These are phyloP conservation scores for Cantharis nigra DNA, from an alignment of 2,888 invertebrate genomes.

Conservation along the genomic window DNA sequence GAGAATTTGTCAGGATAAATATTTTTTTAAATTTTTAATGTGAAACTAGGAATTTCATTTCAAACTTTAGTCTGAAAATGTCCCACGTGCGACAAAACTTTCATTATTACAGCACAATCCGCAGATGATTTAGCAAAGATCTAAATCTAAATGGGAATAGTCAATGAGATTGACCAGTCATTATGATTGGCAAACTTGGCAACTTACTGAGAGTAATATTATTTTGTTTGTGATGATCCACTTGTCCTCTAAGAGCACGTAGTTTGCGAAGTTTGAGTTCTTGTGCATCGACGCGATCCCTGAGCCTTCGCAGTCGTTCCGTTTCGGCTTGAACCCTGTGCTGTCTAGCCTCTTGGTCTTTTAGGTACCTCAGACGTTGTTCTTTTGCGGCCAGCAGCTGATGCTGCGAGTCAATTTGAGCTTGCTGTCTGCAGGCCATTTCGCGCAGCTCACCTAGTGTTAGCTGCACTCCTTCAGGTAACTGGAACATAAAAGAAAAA, in stretches of 20 bases:
- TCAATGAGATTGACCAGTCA: not conserved
- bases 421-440: constrained; percentile 97
- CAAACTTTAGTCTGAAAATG: not conserved
- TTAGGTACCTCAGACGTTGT: constrained; percentile 90
- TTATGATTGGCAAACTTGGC: too few relatives aligned
- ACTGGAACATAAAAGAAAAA: constrained; percentile 61
- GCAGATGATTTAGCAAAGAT: not conserved
- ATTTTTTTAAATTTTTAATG: not conserved
- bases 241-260: constrained; percentile 90
- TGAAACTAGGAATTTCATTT: not conserved
- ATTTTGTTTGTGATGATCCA: constrained; percentile 89
- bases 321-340: constrained; percentile 82
- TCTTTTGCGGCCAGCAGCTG: constrained; percentile 89
- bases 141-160: not conserved
- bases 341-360: constrained; percentile 86
- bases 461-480: constrained; percentile 90
- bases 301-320: constrained; percentile 81
- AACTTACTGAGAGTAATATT: constrained; percentile 91
- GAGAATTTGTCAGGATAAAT: not conserved
- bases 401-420: constrained; percentile 96
- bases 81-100: not conserved
- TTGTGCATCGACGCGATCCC: constrained; percentile 92
- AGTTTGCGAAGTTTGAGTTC: constrained; percentile 91
- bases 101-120: not conserved
- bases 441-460: constrained; percentile 95